Evolutionary conservation across 2,888 invertebrate genomes (phyloP).

Genomic region (Tortricodes alternella): DNA sequence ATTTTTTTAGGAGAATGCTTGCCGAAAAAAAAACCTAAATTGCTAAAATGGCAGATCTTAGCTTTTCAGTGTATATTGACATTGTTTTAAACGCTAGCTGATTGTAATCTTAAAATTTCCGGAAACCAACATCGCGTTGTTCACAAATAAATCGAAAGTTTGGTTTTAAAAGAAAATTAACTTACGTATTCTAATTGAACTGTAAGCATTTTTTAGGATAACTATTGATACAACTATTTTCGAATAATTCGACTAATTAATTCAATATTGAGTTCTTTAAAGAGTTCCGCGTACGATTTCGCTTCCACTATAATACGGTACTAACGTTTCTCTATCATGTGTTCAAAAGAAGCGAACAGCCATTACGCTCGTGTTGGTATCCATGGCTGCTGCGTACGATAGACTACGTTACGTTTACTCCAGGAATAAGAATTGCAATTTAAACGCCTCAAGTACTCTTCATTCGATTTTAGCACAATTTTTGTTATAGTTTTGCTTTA

Average conservation of each 20-base stretch:
- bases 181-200: neutral
- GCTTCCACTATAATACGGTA: neutral
- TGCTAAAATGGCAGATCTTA: slow-evolving; percentile 11
- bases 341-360: too few species aligned
- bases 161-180: too few species aligned
- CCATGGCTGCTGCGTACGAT: neutral
- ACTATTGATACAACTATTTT: neutral
- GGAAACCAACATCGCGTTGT: too few species aligned
- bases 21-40: slow-evolving; percentile 12
- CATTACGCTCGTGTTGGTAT: too few species aligned
- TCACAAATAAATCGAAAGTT: too few species aligned
- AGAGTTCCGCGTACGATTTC: neutral
- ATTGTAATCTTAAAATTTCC: neutral
- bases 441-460: neutral
- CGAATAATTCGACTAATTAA: neutral
- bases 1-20: too few species aligned
- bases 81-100: neutral
- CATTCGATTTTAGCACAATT: neutral
- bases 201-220: neutral
- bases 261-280: slow-evolving; percentile 3
- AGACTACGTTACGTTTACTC: neutral
- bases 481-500: too few species aligned
- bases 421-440: neutral
- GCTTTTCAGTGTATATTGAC: slow-evolving; percentile 4
- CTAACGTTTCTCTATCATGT: too few species aligned